Base-by-base conservation (phyloP, 2,113 vertebrate species). In the Gymnorhina tibicen region DNA sequence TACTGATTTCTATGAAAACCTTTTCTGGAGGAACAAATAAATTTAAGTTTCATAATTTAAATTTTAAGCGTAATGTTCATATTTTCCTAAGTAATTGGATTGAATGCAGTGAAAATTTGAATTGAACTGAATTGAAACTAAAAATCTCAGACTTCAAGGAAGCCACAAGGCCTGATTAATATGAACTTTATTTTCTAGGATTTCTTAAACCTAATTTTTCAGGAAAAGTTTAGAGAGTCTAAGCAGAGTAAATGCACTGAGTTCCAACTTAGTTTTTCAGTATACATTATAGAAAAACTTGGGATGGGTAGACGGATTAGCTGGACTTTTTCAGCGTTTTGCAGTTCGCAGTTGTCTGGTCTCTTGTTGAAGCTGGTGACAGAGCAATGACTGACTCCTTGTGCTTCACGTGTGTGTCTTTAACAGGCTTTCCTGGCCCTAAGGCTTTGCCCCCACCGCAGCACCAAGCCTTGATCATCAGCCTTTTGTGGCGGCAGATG, bases 391-490 rank as follows among this genome's bases (percentile, higher is more conserved):
- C 3, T 27, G 42, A 4, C n/a, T 20, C 22, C 17, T 28, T 16
- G 13, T 19, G 11, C 27, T 35, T 27, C 32, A 7, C 1, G 0
- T 35, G 63, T 16, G 2, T 10, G 4, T 30, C 72, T 53, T 33
- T 12, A 11, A 2, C 8, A n/a, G 14, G 23, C 7, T 81, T 42
- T 74, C 21, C n/a, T 7, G 27, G 26, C 27, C 37, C 30, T 2
- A 1, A 1, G 39, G 24, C 21, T 47, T 7, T 16, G 4, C 18
- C 12, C 7, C 13, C 17, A 0, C 2, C 8, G 0, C 8, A 23
- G 26, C 55, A 1, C 21, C 35, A 8, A 4, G 10, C 2, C 13
- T 9, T 4, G 37, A 5, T 1, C 5, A 11, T n/a, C n/a, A 37
- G 28, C 13, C 49, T 9, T 3, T 14, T 14, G 77, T 26, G 53